phyloP scores from a whole-genome alignment of 23 tunicate genomes.

The Halocynthia aurantium region DNA sequence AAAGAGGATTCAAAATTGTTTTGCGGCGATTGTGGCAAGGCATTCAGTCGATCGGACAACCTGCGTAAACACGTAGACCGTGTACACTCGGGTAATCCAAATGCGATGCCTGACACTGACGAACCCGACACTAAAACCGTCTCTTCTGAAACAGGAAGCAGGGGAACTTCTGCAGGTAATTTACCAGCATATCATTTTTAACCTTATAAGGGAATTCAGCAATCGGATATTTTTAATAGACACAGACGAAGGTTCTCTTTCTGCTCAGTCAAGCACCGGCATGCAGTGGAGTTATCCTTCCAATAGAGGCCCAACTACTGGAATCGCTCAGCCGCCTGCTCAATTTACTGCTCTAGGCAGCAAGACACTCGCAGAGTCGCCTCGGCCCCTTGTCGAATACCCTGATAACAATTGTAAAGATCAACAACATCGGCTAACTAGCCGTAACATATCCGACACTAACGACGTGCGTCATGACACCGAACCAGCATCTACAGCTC shows the following conservation, averaged over 20 bases:
- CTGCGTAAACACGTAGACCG: slow-evolving; percentile 25
- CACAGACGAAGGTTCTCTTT: slow-evolving; percentile 17
- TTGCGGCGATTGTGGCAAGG: slow-evolving; percentile 27
- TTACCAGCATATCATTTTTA: neutral
- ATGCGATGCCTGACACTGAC: slow-evolving; percentile 12
- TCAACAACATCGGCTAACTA: too few relatives aligned
- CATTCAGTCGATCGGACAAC: slow-evolving; percentile 1
- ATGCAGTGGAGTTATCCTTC: neutral
- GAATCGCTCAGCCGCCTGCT: neutral
- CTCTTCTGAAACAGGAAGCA: slow-evolving; percentile 9
- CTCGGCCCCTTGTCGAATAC: too few relatives aligned
- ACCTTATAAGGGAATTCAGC: neutral
- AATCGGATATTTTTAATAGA: neutral
- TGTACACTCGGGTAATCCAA: slow-evolving; percentile 12
- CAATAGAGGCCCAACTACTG: too few relatives aligned
- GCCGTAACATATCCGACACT: too few relatives aligned
- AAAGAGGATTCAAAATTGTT: slow-evolving; percentile 17
- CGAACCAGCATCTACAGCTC: too few relatives aligned
- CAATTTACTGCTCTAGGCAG: neutral
- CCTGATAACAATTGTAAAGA: too few relatives aligned
- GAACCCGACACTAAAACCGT: slow-evolving; percentile 2
- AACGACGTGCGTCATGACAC: too few relatives aligned
- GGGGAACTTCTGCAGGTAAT: slow-evolving; percentile 25
- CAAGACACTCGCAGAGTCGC: too few relatives aligned
- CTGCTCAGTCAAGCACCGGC: neutral